phyloP scores from a whole-genome alignment of 2,888 invertebrate species.

The Volucella inflata region DNA sequence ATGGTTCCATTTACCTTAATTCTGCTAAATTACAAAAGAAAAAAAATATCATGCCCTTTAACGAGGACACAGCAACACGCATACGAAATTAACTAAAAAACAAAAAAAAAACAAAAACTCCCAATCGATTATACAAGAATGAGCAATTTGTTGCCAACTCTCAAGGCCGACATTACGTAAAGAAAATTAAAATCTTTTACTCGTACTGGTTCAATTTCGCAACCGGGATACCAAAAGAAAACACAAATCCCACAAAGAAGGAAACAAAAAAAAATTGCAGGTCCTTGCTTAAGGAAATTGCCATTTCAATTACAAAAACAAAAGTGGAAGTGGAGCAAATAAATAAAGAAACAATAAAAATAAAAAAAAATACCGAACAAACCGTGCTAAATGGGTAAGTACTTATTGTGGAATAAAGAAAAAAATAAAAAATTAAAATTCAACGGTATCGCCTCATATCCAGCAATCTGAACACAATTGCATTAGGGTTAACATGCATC shows the following conservation, averaged over 20 bases:
- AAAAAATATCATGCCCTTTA: too few species aligned
- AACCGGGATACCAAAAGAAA: conserved; percentile 1
- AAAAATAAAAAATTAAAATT: conserved; percentile 4
- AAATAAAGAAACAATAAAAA: conserved; percentile 23
- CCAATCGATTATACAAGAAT: conserved; percentile 30
- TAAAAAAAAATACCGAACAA: conserved; percentile 29
- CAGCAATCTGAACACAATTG: conserved; percentile 65
- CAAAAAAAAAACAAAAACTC: not conserved
- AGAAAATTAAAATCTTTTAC: conserved; percentile 37
- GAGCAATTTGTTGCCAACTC: conserved; percentile 28
- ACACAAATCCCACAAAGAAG: conserved; percentile 1
- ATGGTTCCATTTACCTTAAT: too few species aligned
- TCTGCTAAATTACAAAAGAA: too few species aligned
- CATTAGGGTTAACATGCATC: conserved; percentile 63
- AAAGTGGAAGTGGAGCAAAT: conserved; percentile 65
- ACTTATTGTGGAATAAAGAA: conserved; percentile 1
- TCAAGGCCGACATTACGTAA: conserved; percentile 50
- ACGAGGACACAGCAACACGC: too few species aligned
- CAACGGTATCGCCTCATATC: conserved; percentile 50
- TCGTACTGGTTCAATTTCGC: conserved; percentile 27
- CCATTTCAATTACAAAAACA: conserved; percentile 64
- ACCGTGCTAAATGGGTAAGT: conserved; percentile 20
- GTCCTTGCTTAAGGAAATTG: conserved; percentile 50
- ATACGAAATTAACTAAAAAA: too few species aligned
- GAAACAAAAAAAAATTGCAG: conserved; percentile 19